phyloP scores from a whole-genome alignment of 2,888 invertebrate genomes.

The Eupelmus urozonus region DNA sequence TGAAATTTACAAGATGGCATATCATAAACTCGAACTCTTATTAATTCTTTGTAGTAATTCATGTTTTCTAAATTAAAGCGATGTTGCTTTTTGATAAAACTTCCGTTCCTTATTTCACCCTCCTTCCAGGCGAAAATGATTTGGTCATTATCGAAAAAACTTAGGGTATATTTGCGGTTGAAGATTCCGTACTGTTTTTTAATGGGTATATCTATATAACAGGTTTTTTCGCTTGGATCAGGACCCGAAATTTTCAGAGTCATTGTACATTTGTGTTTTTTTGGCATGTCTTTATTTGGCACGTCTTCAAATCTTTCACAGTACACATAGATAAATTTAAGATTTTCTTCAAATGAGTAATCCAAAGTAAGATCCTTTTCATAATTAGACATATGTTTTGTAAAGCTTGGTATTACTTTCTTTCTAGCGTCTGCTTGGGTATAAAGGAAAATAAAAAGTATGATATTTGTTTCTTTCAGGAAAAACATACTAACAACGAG shows the following conservation, averaged over 20 bases:
- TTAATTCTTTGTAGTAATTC: neutral
- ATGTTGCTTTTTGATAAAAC: neutral
- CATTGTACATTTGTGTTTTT: neutral
- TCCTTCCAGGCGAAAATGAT: conserved; percentile 19
- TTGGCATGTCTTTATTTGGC: neutral
- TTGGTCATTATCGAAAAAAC: neutral
- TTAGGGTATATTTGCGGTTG: neutral
- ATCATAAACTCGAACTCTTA: conserved; percentile 12
- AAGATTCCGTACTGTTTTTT: neutral
- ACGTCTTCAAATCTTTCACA: no score
- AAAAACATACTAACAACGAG: neutral
- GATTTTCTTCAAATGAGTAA: neutral
- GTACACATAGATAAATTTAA: neutral
- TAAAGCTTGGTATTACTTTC: neutral
- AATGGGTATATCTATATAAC: neutral
- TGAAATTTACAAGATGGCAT: neutral
- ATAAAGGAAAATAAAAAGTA: neutral
- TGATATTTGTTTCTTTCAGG: neutral
- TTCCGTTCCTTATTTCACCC: neutral
- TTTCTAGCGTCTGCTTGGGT: neutral
- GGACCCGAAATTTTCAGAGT: neutral
- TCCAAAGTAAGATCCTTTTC: neutral
- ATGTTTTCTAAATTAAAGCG: neutral
- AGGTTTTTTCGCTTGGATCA: neutral
- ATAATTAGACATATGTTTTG: neutral